phyloP scores from a whole-genome alignment of 2,797 vertebrate genomes.

The Oryzias dopingdopingensis region DNA sequence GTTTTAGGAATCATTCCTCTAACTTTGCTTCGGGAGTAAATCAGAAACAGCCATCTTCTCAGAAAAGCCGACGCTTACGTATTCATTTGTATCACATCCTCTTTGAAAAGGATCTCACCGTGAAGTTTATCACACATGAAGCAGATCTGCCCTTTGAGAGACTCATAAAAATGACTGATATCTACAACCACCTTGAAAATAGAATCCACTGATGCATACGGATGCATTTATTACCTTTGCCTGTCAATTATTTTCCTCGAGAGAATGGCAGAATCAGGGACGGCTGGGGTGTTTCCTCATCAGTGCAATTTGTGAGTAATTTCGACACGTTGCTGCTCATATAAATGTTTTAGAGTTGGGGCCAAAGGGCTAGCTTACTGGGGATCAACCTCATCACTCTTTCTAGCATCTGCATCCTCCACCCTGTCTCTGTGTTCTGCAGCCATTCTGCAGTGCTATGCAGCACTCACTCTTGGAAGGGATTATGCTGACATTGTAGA shows the following conservation, averaged over 20 bases:
- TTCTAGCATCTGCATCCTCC: constrained; percentile 22
- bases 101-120: constrained; percentile 31
- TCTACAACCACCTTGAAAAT: constrained; percentile 27
- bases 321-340: constrained; percentile 41
- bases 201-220: constrained; percentile 30
- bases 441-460: constrained; percentile 29
- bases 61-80: constrained; percentile 24
- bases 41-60: constrained; percentile 40
- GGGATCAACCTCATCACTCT: constrained; percentile 59
- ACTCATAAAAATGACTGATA: constrained; percentile 51
- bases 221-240: constrained; percentile 37
- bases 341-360: constrained; percentile 55
- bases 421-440: constrained; percentile 11
- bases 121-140: constrained; percentile 43
- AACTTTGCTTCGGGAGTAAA: constrained; percentile 29
- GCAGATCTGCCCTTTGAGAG: constrained; percentile 25
- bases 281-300: constrained; percentile 37
- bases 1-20: constrained; percentile 1
- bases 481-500: constrained; percentile 65
- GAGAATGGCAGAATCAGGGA: constrained; percentile 64
- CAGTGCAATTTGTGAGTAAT: constrained; percentile 31
- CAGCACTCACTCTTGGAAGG: constrained; percentile 58
- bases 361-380: constrained; percentile 58
- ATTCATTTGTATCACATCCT: constrained; percentile 48
- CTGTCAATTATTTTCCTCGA: constrained; percentile 46